A percentile compares a stretch with the other conserved stretches of the same genome.
Conservation (phyloP, 2,888 invertebrate species). For the Lymantria monacha region DNA sequence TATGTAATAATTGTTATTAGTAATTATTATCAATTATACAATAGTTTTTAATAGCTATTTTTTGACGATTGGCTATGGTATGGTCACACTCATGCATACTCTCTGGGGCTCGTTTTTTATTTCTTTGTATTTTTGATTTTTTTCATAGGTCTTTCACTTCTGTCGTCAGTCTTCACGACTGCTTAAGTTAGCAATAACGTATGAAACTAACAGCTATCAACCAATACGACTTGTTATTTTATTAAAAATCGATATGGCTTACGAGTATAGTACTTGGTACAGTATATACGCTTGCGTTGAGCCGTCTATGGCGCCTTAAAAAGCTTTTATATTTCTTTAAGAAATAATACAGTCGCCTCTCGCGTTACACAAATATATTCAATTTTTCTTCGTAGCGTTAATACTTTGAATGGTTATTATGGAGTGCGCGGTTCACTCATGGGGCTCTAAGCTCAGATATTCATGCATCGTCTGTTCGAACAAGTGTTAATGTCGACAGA, state of each 20-base stretch:
- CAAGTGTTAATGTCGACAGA: constrained; percentile 58
- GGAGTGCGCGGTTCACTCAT: constrained; percentile 47
- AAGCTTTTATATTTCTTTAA: constrained; percentile 77
- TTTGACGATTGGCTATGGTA: too few species aligned
- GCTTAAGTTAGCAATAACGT: too few species aligned
- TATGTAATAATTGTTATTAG: too few species aligned
- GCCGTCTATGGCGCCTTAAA: constrained; percentile 69
- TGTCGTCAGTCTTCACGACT: too few species aligned
- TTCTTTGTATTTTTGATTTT: too few species aligned
- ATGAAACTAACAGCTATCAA: too few species aligned
- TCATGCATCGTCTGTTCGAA: constrained; percentile 56
- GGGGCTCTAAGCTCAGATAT: constrained; percentile 65
- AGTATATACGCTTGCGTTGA: constrained; percentile 49
- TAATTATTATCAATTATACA: too few species aligned
- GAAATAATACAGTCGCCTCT: constrained; percentile 72
- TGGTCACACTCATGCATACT: too few species aligned
- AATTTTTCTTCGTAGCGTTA: constrained; percentile 70
- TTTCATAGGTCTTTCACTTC: too few species aligned
- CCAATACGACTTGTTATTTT: constrained; percentile 20
- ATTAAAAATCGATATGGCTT: constrained; percentile 70
- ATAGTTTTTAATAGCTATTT: too few species aligned
- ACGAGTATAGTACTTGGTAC: constrained; percentile 39
- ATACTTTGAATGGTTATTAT: constrained; percentile 60
- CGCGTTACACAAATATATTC: constrained; percentile 74
- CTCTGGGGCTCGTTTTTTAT: too few species aligned